phyloP scores from a whole-genome alignment of 2,113 vertebrate genomes.

The Aegotheles bennettii region DNA sequence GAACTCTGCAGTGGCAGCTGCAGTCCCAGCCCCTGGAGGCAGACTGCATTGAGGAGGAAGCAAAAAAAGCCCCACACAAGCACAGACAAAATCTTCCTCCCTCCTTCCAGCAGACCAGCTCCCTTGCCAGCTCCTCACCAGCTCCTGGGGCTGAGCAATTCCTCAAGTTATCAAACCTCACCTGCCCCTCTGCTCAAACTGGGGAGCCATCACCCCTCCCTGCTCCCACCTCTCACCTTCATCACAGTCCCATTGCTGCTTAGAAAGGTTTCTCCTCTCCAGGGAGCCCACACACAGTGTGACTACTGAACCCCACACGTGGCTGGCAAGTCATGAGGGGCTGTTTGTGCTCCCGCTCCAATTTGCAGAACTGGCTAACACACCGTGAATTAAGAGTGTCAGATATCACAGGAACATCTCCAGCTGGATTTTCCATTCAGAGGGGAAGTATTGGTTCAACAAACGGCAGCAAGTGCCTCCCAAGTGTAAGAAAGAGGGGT shows the following conservation, averaged over 20 bases:
- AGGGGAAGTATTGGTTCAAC: neutral
- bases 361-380: neutral
- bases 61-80: neutral
- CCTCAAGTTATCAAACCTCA: neutral
- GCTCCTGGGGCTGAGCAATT: neutral
- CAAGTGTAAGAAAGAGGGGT: neutral
- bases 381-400: constrained; percentile 21
- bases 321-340: constrained; percentile 7
- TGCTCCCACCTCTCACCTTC: neutral
- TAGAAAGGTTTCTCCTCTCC: neutral
- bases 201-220: neutral
- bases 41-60: neutral
- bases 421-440: constrained; percentile 50
- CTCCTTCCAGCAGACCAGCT: neutral
- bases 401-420: constrained; percentile 52
- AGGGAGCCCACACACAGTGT: neutral
- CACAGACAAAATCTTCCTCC: neutral
- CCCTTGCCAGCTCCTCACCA: neutral
- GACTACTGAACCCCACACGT: constrained; percentile 31
- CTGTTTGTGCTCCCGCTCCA: neutral
- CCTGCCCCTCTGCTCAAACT: neutral
- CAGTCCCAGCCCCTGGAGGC: neutral
- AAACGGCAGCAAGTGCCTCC: neutral
- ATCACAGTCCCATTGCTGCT: neutral
- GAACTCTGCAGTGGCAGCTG: neutral